A percentile compares a stretch with the other conserved stretches of the same genome.
Evolutionary conservation across 2,113 vertebrate genomes (phyloP).

Genomic region (Aramus guarauna): DNA sequence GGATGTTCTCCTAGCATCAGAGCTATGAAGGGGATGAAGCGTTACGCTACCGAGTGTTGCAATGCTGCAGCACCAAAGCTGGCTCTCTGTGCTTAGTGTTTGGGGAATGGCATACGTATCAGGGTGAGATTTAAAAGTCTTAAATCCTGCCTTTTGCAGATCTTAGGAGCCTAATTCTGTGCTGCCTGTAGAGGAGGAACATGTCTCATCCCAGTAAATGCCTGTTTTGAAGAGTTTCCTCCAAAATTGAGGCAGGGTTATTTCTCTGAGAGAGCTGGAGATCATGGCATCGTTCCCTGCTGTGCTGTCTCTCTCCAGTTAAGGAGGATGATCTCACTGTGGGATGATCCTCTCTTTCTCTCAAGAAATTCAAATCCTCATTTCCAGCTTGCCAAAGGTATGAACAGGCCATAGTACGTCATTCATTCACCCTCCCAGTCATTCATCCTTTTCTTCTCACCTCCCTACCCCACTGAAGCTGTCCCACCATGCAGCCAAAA

Average conservation of each 20-base stretch:
- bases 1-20: background rate
- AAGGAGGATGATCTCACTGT: background rate
- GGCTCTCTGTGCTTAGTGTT: background rate
- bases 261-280: background rate
- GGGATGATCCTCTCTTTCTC: background rate
- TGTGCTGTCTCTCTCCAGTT: background rate
- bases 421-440: background rate
- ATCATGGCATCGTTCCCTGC: background rate
- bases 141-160: background rate
- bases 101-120: fast-evolving
- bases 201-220: fast-evolving
- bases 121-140: background rate
- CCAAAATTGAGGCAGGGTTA: background rate
- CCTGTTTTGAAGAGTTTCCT: background rate
- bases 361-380: background rate
- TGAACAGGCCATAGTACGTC: background rate
- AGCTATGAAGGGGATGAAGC: background rate
- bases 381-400: background rate
- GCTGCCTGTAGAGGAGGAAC: background rate
- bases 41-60: fast-evolving
- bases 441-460: background rate
- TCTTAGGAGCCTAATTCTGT: background rate
- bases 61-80: background rate
- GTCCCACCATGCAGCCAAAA: background rate
- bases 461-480: background rate